Evolutionary conservation across 2,797 vertebrate genomes (phyloP), one percentile per base, ranked within the genome.

Genomic region (Sebastes reedi): DNA sequence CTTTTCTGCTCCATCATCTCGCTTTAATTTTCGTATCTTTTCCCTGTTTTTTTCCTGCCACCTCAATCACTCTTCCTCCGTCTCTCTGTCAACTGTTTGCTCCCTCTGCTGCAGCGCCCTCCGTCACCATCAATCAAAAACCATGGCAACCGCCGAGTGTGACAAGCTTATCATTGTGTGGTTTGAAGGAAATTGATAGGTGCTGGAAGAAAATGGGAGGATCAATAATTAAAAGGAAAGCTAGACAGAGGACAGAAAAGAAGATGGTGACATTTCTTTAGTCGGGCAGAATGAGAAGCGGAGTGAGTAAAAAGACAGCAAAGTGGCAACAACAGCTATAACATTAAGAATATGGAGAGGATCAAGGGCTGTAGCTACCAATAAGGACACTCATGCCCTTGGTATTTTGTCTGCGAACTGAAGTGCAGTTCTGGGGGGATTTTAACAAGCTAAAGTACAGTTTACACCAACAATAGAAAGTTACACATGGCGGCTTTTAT

Each of bases 81-180:
- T 67, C 66, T 86, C 54, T 54, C 54, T 87, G 71, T 77, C 86
- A 82, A 87, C 85, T 78, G 50, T 85, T 80, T 24, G 8, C 75
- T 83, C 52, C 62, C 66, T 81, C 78, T 71, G 56, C 79, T 16
- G 52, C 66, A 75, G 73, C 88, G 76, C 58, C 27, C 72, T 87
- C 85, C 76, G 77, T 88, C 85, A 77, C 87, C 92, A 92, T 93
- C 91, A 95, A 93, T 95, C 93, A 93, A 89, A 88, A 84, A 85
- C 92, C 94, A 93, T 93, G 92, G 92, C 87, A 94, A 94, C 91
- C 20, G 72, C 70, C 16, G 87, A 81, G 89, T 70, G 81, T 81
- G 93, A 92, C 84, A 86, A 91, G 85, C 91, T 87, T 91, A 91
- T 94, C 83, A 93, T 93, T 94, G 91, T 92, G 90, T 91, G 84